Evolutionary conservation across 2,888 invertebrate species (phyloP).

Genomic region (Pseudococcus viburni): DNA sequence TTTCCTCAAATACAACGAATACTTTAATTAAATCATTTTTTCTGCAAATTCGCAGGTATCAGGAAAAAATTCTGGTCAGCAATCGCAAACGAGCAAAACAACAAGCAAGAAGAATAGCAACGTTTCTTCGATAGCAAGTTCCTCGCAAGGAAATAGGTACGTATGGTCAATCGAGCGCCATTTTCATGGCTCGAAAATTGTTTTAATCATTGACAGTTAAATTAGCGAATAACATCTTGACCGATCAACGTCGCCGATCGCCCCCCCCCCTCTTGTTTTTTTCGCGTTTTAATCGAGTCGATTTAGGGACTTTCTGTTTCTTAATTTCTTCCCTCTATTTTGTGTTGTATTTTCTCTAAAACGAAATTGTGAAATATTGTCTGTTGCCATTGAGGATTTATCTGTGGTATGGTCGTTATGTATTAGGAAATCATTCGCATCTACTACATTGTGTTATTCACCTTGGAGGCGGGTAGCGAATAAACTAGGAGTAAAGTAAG

Average conservation of each 20-base stretch:
- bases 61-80: slow-evolving; percentile 47
- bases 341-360: background rate
- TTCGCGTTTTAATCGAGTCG: background rate
- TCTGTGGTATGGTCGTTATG: slow-evolving; percentile 57
- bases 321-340: background rate
- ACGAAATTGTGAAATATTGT: slow-evolving; percentile 24
- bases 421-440: slow-evolving; percentile 63
- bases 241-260: background rate
- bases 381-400: slow-evolving; percentile 21
- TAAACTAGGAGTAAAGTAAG: slow-evolving; percentile 96
- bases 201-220: background rate
- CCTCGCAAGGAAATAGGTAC: slow-evolving; percentile 59
- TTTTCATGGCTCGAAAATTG: background rate
- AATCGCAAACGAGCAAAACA: slow-evolving; percentile 39
- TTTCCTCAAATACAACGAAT: background rate
- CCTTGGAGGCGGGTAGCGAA: slow-evolving; percentile 95
- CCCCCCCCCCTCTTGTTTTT: background rate
- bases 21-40: background rate
- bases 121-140: slow-evolving; percentile 38
- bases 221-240: background rate
- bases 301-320: background rate
- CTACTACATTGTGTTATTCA: slow-evolving; percentile 81
- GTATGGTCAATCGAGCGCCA: background rate
- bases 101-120: slow-evolving; percentile 48
- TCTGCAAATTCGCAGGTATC: background rate